These are phyloP conservation scores for Euplexia lucipara DNA, from an alignment of 2,888 invertebrate genomes.

Conservation along the genomic window DNA sequence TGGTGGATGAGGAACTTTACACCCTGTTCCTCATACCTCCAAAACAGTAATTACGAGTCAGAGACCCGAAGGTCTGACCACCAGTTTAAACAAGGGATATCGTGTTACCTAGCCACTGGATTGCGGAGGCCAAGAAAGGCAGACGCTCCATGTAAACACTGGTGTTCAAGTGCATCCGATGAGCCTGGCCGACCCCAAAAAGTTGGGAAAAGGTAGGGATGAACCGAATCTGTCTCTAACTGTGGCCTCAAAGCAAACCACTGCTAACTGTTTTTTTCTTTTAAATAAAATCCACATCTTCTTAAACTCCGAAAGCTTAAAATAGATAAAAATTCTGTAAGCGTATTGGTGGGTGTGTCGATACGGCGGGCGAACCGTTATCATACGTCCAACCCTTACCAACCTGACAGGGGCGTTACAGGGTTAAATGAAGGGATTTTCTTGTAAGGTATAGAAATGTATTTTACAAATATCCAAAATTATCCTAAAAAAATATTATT, in stretches of 20 bases:
- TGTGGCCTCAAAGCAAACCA: background rate
- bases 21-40: no score
- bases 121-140: no score
- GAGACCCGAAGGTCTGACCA: no score
- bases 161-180: no score
- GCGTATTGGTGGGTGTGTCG: conserved; percentile 6
- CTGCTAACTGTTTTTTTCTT: background rate
- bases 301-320: background rate
- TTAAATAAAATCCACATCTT: conserved; percentile 15
- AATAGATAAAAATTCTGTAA: conserved; percentile 28
- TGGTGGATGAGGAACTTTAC: no score
- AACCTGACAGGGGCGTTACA: conserved; percentile 10
- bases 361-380: conserved; percentile 25
- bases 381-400: conserved; percentile 37
- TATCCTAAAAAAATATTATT: no score
- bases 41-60: no score
- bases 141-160: no score
- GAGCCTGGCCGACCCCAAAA: no score
- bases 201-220: no score
- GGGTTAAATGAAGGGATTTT: conserved; percentile 6
- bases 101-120: no score
- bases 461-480: background rate
- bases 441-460: background rate
- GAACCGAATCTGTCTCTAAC: background rate
- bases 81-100: no score